Evolutionary conservation across 2,797 vertebrate genomes (phyloP).

Genomic region (Sarcoramphus papa): DNA sequence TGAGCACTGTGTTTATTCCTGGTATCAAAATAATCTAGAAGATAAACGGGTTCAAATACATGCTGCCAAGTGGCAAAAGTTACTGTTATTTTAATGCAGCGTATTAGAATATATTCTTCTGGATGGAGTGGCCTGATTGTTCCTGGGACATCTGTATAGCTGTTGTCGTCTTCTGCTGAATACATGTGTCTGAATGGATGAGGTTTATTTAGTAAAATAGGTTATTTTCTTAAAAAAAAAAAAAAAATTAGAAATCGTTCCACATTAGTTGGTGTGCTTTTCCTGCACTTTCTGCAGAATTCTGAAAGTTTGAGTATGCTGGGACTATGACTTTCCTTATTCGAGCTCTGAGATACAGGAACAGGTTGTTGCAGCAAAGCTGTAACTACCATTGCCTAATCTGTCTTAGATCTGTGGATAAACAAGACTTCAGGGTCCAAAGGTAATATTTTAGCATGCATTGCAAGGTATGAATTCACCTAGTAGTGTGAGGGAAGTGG

Average conservation of each 20-base stretch:
- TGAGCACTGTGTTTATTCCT: neutral
- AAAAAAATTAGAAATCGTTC: rapidly evolving
- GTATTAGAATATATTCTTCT: neutral
- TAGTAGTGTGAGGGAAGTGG: neutral
- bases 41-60: neutral
- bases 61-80: neutral
- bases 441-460: neutral
- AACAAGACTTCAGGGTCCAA: neutral
- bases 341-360: neutral
- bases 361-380: neutral
- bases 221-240: neutral
- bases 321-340: neutral
- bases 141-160: neutral
- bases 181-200: neutral
- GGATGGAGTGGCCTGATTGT: neutral
- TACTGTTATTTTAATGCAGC: neutral
- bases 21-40: neutral
- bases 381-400: neutral
- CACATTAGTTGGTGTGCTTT: neutral
- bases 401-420: neutral
- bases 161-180: neutral
- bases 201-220: neutral
- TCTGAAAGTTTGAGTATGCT: neutral
- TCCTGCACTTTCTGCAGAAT: neutral
- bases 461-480: neutral